These are phyloP conservation scores for Pristionchus entomophagus DNA, from an alignment of 2,888 invertebrate species.

Conservation along the genomic window DNA sequence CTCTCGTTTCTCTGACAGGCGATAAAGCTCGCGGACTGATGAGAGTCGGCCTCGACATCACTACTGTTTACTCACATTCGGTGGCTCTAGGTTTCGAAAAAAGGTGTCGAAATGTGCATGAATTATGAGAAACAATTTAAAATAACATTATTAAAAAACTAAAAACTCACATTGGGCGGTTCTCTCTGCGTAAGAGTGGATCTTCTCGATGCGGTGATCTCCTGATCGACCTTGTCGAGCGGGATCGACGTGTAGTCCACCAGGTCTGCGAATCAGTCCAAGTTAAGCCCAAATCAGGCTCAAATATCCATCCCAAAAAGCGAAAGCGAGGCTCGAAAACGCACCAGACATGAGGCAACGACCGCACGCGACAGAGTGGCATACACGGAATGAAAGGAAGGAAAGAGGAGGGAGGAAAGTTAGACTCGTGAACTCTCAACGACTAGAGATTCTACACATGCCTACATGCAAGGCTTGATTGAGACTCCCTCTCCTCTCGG, in stretches of 20 bases:
- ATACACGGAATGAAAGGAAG: neutral
- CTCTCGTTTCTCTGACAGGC: too few species aligned
- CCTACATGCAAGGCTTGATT: neutral
- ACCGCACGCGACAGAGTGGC: neutral
- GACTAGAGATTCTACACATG: neutral
- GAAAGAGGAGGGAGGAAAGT: too few species aligned
- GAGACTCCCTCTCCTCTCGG: too few species aligned
- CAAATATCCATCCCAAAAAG: neutral
- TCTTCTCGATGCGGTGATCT: neutral
- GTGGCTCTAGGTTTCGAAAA: too few species aligned
- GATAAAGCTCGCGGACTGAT: too few species aligned
- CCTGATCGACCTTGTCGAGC: neutral
- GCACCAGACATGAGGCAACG: neutral
- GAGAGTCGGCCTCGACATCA: too few species aligned
- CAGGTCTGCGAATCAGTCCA: too few species aligned
- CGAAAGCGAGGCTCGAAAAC: neutral
- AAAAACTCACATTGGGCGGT: neutral
- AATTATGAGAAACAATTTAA: too few species aligned
- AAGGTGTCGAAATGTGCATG: too few species aligned
- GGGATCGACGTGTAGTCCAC: neutral
- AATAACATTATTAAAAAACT: too few species aligned
- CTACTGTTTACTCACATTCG: too few species aligned
- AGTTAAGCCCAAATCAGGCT: neutral
- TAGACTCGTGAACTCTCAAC: neutral
- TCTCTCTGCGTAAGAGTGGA: conserved; percentile 20